These are phyloP conservation scores for Cephalopterus ornatus DNA, from an alignment of 2,113 vertebrate species.

Conservation along the genomic window DNA sequence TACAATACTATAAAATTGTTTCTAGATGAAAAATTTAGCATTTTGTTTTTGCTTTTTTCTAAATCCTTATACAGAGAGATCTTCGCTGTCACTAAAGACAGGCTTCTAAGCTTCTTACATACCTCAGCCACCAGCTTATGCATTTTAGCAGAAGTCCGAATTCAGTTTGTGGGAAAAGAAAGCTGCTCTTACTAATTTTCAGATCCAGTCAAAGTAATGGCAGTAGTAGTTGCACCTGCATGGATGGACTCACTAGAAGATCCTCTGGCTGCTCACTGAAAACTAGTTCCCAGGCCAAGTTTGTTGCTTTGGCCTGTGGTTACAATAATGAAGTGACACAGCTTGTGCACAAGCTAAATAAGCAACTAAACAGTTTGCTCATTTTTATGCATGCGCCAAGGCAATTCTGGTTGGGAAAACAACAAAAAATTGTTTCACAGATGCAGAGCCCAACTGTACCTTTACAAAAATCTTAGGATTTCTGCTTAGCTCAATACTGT, in stretches of 20 bases:
- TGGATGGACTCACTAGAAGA: not conserved
- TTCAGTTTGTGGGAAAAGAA: not conserved
- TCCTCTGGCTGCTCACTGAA: not conserved
- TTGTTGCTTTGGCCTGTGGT: not conserved
- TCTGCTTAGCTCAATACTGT: not conserved
- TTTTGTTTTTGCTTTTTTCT: not conserved
- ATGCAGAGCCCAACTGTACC: not conserved
- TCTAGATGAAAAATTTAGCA: not conserved
- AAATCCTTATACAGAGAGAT: not conserved
- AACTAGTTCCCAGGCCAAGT: not conserved
- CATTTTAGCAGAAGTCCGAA: not conserved
- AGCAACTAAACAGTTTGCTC: not conserved
- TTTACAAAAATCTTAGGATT: not conserved
- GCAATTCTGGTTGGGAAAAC: not conserved
- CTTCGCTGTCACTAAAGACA: not conserved
- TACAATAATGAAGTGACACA: not conserved
- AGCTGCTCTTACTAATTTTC: not conserved
- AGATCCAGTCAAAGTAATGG: not conserved
- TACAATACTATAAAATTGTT: not conserved
- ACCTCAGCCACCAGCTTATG: not conserved
- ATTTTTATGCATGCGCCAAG: not conserved
- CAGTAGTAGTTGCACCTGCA: not conserved
- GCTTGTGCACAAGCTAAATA: not conserved
- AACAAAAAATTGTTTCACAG: not conserved
- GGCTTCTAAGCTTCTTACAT: not conserved